Percentiles rank a stretch among this genome's conserved stretches.
phyloP scores from a whole-genome alignment of 2,797 vertebrate genomes.

The Xenops minutus region DNA sequence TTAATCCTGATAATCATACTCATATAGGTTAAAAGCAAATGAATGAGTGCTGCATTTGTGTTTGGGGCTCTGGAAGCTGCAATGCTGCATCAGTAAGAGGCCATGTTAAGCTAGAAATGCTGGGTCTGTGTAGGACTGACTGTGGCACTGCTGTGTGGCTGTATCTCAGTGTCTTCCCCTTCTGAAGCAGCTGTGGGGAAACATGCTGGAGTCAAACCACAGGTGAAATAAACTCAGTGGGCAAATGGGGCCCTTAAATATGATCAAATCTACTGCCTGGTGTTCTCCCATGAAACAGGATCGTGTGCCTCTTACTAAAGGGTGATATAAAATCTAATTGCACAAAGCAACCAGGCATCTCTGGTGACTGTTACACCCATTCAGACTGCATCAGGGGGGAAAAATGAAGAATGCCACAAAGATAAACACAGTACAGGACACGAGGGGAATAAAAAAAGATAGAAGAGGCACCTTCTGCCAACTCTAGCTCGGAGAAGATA shows the following conservation, averaged over 20 bases:
- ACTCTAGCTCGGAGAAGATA: not conserved
- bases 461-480: not conserved
- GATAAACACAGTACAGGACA: not conserved
- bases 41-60: not conserved
- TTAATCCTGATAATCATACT: not conserved
- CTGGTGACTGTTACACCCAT: not conserved
- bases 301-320: not conserved
- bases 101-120: fast-evolving
- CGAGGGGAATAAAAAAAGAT: not conserved
- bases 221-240: not conserved
- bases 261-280: not conserved
- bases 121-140: not conserved
- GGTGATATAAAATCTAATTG: not conserved
- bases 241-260: not conserved
- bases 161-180: not conserved
- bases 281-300: not conserved
- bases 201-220: not conserved
- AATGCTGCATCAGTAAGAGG: not conserved
- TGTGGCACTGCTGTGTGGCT: not conserved
- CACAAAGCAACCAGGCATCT: not conserved
- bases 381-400: not conserved
- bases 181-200: not conserved
- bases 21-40: not conserved
- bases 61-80: not conserved
- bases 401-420: not conserved